Base-by-base conservation (phyloP, 2,888 invertebrate genomes). In the Drosophila birchii region DNA sequence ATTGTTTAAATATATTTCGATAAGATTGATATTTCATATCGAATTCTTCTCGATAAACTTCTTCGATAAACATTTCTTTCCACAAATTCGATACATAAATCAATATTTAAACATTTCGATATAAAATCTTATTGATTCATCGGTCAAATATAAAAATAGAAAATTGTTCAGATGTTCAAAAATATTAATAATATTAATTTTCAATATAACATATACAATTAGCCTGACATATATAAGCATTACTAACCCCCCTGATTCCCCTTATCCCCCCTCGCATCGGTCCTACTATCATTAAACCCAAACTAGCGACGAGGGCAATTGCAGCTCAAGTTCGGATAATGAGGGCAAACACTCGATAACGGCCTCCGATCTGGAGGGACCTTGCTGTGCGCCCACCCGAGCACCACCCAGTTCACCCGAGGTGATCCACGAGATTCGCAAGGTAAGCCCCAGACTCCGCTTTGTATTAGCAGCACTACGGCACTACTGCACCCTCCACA, bases 301-400 rank as follows among this genome's bases (percentile, higher is more conserved):
- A 41, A 60, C 57, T 89, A 96, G 97, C 92, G 96, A 96, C 84
- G 96, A 96, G 92, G 96, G 96, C 7, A 96, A 96, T 81, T 95
- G 95, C 8, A 95, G 95, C 45, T 95, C 95, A 73, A 96, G 95
- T 89, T 95, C 95, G 7, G 95, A 95, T 76, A 95, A 95, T 79
- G 94, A 94, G 63, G 92, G 92, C 51, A 93, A 93, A 79, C 90
- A 92, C 34, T 91, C 90, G 18, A 86, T 91, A 78, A 79, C 80
- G 16, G 83, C 88, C 47, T 90, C 91, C 47, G 92, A 92, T 75
- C 80, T 91, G 14, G 93, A 93, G 78, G 92, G 92, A 36, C 91
- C 92, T 29, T 93, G 92, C 68, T 93, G 93, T 79, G 92, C 91
- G 47, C 89, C 93, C 69, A 91, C 93, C 75, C 92, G 92, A 23